Evolutionary conservation across 2,888 invertebrate species (phyloP).

Genomic region (Sphinx pinastri): DNA sequence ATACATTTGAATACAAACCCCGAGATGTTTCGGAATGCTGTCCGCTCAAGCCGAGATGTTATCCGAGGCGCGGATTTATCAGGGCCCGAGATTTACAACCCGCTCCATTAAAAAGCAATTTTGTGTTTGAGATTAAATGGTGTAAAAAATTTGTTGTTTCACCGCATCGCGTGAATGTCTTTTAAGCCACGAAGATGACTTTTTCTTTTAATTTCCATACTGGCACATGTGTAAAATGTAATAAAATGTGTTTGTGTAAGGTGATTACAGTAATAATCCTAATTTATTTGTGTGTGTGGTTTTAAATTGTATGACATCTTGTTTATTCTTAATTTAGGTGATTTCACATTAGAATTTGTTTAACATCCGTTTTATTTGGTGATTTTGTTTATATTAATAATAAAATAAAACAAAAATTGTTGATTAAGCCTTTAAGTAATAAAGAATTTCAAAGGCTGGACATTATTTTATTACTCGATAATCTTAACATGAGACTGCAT

Average conservation of each 20-base stretch:
- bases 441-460: neutral
- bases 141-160: constrained; percentile 23
- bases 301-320: neutral
- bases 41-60: constrained; percentile 6
- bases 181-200: neutral
- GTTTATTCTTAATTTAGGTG: neutral
- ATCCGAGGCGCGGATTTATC: constrained; percentile 25
- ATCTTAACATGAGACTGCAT: too few relatives aligned
- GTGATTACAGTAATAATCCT: neutral
- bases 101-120: constrained; percentile 30
- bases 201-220: constrained; percentile 5
- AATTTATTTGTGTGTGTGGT: neutral
- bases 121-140: constrained; percentile 25
- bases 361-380: neutral
- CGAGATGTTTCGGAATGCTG: neutral
- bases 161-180: constrained; percentile 17
- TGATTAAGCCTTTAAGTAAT: neutral
- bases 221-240: neutral
- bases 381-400: neutral
- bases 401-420: neutral
- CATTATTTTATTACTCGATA: too few relatives aligned
- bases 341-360: neutral
- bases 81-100: constrained; percentile 27
- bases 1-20: neutral
- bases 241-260: constrained; percentile 5